These are phyloP conservation scores for Pardalotus punctatus DNA, from an alignment of 2,113 vertebrate species.

Conservation along the genomic window DNA sequence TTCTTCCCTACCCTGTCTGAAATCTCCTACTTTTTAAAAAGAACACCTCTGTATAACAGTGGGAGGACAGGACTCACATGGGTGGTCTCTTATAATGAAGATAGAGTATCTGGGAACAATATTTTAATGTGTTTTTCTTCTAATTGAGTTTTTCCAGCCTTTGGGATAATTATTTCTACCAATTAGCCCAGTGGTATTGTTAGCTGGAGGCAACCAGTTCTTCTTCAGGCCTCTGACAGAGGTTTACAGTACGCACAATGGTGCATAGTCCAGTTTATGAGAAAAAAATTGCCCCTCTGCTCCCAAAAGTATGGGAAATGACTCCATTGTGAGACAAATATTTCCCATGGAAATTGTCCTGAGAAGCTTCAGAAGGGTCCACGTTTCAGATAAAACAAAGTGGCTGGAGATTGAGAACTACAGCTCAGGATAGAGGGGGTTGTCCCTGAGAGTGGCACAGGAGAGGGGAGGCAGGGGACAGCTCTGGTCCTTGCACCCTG, in stretches of 20 bases:
- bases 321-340: not conserved
- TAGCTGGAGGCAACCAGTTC: slow-evolving; percentile 25
- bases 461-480: not conserved
- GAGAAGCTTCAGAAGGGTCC: not conserved
- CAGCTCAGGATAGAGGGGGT: not conserved
- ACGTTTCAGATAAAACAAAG: not conserved
- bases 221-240: slow-evolving; percentile 48
- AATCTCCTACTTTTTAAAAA: slow-evolving; percentile 1
- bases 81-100: slow-evolving; percentile 65
- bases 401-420: not conserved
- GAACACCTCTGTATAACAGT: slow-evolving; percentile 22
- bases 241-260: slow-evolving; percentile 59
- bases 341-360: slow-evolving; percentile 52
- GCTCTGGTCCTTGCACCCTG: not conserved
- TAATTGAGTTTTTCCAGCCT: slow-evolving; percentile 62
- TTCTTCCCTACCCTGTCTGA: not conserved
- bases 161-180: slow-evolving; percentile 66
- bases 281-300: slow-evolving; percentile 44
- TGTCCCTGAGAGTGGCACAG: not conserved
- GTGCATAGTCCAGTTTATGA: slow-evolving; percentile 43
- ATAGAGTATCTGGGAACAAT: slow-evolving; percentile 56
- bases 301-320: slow-evolving; percentile 30
- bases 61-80: not conserved
- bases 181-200: slow-evolving; percentile 64
- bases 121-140: slow-evolving; percentile 51